Percentiles rank a stretch among this genome's conserved stretches.
Evolutionary conservation across 2,113 vertebrate species (phyloP).

Genomic region (Eurystomus gularis): DNA sequence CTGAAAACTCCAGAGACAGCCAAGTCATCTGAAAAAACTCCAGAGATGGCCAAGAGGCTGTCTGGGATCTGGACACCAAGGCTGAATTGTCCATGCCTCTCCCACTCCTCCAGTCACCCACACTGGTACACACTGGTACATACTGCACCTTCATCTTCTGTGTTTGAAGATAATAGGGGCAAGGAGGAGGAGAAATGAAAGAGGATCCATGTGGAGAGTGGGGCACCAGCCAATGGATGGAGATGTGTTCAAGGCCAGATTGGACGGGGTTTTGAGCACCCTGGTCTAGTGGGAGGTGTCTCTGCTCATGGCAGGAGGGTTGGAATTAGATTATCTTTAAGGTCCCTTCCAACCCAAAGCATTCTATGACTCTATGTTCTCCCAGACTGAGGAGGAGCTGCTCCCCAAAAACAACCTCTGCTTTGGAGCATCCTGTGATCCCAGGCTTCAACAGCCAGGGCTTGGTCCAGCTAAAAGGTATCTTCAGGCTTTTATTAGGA

Average conservation of each 20-base stretch:
- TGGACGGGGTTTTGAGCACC: no score
- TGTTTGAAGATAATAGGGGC: not conserved
- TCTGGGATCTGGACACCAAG: not conserved
- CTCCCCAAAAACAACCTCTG: not conserved
- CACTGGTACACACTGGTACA: not conserved
- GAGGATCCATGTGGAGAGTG: not conserved
- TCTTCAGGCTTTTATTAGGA: not conserved
- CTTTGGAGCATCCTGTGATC: not conserved
- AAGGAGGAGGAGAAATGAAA: not conserved
- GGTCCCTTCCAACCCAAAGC: no score
- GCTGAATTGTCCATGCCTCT: not conserved
- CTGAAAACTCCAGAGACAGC: not conserved
- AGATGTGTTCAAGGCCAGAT: not conserved
- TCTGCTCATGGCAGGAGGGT: no score
- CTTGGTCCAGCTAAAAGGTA: not conserved
- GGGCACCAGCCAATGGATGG: not conserved
- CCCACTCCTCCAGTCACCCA: not conserved
- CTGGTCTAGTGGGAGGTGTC: no score
- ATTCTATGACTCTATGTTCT: not conserved
- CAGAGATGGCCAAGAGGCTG: not conserved
- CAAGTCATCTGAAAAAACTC: not conserved
- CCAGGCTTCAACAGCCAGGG: rapidly evolving
- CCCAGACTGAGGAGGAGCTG: not conserved
- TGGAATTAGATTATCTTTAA: no score
- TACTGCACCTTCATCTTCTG: not conserved